Conservation (phyloP, 2,113 vertebrate species). For the Pseudolaguvia tuberculata region DNA sequence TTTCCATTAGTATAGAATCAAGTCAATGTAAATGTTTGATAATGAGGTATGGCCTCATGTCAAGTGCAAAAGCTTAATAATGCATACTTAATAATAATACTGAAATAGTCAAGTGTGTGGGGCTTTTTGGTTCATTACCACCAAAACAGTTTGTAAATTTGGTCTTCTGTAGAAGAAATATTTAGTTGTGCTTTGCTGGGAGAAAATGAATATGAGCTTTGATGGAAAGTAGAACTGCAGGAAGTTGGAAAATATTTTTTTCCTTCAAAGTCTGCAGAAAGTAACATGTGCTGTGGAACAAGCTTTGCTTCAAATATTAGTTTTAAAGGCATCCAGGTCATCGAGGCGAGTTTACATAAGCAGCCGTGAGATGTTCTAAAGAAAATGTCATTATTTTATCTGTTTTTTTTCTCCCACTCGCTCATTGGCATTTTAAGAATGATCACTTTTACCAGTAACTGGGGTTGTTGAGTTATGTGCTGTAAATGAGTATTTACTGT, state of each 20-base stretch:
- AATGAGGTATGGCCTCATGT: conserved; percentile 50
- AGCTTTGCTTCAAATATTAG: conserved; percentile 40
- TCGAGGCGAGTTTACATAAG: conserved; percentile 43
- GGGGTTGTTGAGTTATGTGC: neutral
- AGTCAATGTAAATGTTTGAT: conserved; percentile 6
- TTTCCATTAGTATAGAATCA: conserved; percentile 31
- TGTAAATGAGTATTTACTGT: conserved; percentile 7
- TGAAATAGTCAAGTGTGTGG: conserved; percentile 42
- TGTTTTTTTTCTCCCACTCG: conserved; percentile 12
- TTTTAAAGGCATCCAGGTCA: conserved; percentile 46
- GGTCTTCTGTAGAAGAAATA: conserved; percentile 49
- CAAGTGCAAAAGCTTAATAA: conserved; percentile 47
- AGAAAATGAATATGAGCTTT: conserved; percentile 53
- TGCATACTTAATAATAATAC: no score
- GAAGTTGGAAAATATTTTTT: conserved; percentile 24
- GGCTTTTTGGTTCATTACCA: conserved; percentile 50
- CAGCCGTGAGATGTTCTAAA: conserved; percentile 29
- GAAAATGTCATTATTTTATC: conserved; percentile 32
- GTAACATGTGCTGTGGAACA: conserved; percentile 32
- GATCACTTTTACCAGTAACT: conserved; percentile 5
- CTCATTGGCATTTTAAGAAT: neutral
- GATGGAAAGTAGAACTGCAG: conserved; percentile 28
- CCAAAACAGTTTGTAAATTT: conserved; percentile 49
- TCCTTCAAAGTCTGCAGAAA: conserved; percentile 38
- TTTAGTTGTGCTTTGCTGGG: conserved; percentile 47